phyloP scores from a whole-genome alignment of 2,888 invertebrate genomes.

The Panzeria rudis region DNA sequence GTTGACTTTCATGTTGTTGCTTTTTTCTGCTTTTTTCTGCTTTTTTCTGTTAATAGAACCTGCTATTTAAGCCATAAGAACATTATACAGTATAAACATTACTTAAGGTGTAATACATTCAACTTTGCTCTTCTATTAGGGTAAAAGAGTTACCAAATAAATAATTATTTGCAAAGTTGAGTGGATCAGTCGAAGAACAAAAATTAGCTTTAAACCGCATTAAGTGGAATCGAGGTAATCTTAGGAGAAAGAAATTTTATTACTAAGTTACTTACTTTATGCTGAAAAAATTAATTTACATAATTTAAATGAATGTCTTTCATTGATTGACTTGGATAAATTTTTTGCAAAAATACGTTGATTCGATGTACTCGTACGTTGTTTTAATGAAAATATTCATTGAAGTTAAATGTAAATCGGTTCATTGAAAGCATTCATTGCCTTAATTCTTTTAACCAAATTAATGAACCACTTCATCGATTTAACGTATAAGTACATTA shows the following conservation, averaged over 20 bases:
- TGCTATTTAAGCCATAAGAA: slow-evolving; percentile 48
- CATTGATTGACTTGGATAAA: too few species aligned
- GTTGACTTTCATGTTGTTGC: slow-evolving; percentile 27
- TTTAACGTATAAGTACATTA: too few species aligned
- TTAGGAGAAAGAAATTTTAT: neutral
- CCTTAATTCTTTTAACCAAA: too few species aligned
- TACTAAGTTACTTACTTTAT: too few species aligned
- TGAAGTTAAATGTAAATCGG: too few species aligned
- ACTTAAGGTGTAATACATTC: slow-evolving; percentile 48
- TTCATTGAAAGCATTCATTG: too few species aligned
- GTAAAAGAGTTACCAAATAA: slow-evolving; percentile 22
- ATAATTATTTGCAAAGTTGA: neutral
- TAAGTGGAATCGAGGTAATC: neutral
- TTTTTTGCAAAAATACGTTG: too few species aligned
- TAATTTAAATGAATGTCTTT: too few species aligned
- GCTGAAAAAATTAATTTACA: too few species aligned
- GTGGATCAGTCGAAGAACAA: neutral
- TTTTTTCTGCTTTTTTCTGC: neutral
- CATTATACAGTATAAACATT: slow-evolving; percentile 24
- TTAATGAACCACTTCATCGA: too few species aligned
- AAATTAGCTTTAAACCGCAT: neutral
- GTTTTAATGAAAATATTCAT: too few species aligned
- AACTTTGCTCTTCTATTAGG: slow-evolving; percentile 15
- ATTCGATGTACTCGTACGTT: too few species aligned
- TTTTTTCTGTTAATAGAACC: slow-evolving; percentile 38